Evolutionary conservation across 2,797 vertebrate genomes (phyloP).

Genomic region (Telmatherina bonti): DNA sequence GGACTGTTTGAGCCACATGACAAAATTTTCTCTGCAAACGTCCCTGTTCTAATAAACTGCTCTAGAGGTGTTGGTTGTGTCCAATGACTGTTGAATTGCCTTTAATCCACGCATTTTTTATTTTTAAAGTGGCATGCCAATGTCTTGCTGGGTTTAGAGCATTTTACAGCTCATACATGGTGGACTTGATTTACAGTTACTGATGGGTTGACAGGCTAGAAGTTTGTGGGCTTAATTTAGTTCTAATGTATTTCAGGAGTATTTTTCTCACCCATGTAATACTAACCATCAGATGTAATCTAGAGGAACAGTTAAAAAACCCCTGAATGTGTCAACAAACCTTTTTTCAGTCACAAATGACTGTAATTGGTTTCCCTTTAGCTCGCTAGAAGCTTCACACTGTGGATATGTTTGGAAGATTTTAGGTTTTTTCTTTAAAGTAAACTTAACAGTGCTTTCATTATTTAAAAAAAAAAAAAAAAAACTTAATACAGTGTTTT

Average conservation of each 20-base stretch:
- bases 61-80: conserved; percentile 83
- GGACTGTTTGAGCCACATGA: conserved; percentile 79
- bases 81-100: conserved; percentile 66
- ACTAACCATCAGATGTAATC: background rate
- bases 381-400: no score
- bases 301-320: background rate
- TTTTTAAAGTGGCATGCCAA: conserved; percentile 50
- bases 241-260: background rate
- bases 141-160: conserved; percentile 3
- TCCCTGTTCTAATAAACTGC: conserved; percentile 88
- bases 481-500: no score
- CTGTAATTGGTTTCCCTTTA: background rate
- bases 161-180: background rate
- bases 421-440: no score
- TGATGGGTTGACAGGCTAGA: background rate
- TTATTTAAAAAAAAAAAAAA: no score
- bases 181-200: background rate
- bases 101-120: conserved; percentile 50
- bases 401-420: no score
- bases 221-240: background rate
- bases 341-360: background rate
- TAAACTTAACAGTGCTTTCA: no score
- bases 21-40: conserved; percentile 80
- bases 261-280: background rate
- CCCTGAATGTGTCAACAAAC: background rate